Evolutionary conservation across 1,140 invertebrate genomes (phyloP), one percentile per base, ranked within the genome.

Genomic region (Gyrodactylus salaris): DNA sequence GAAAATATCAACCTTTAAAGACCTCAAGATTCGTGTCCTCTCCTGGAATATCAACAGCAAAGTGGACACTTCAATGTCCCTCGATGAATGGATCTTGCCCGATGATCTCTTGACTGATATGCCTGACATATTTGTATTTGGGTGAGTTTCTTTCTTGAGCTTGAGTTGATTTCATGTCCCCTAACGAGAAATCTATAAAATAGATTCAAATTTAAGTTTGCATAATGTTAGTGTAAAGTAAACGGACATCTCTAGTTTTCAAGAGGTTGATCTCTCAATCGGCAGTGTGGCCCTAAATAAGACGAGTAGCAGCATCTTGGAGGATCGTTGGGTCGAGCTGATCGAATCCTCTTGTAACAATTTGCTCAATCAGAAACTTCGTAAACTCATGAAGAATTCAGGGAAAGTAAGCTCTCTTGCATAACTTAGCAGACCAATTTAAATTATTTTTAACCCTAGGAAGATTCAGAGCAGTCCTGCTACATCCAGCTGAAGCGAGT

Each of bases 231-330:
- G n/a, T n/a, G n/a, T n/a, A n/a, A n/a, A n/a, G n/a, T n/a, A n/a
- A n/a, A n/a, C n/a, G n/a, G n/a, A n/a, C n/a, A n/a, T n/a, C n/a
- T n/a, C n/a, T 25, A 71, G 70, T 24, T 71, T 71, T 25, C 70
- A 71, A 25, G 70, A 71, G 25, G 21, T 71, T 7, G 70, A 71
- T 71, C 70, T 71, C 24, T 24, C 21, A 16, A 71, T 71, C 2
- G 21, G 25, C 25, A 71, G 70, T 25, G 70, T 71, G 2, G 70
- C 70, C 7, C 26, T 71, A n/a, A 71, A 71, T 71, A 7, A 25
- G 2, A 71, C 21, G 20, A 71, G 25, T 25, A 71, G 21, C 7
- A 71, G 25, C n/a, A 71, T 24, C 25, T 26, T 71, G 1, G 70
- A 71, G 26, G 70, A 71, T 24, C 21, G 25, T 25, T 71, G 70